Base-by-base conservation (phyloP, 1,140 invertebrate genomes). In the Pseudoatta argentina region DNA sequence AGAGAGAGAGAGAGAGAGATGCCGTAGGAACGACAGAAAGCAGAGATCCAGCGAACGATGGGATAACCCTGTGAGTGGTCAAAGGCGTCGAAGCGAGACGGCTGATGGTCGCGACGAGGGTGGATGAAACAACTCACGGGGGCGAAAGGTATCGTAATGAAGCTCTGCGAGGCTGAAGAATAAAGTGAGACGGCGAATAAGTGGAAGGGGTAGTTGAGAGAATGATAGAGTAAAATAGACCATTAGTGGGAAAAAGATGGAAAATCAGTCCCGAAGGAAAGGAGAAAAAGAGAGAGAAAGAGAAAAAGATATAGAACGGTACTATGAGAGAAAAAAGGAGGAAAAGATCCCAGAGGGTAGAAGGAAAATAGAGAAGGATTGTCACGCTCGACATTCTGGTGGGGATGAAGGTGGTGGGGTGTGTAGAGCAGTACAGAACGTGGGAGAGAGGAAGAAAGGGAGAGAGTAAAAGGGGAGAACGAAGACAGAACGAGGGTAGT, bases 91-190 rank as follows among this genome's bases (percentile, higher is more conserved):
- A 81, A 91, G 91, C 86, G 89, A 86, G 91, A 92, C 69, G 87
- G 86, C 48, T 77, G 78, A 73, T 64, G 87, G 75, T 69, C 86
- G 66, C 79, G 83, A 87, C 81, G 87, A 72, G 87, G 75, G 75
- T 87, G 87, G 82, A 88, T 85, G 89, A 88, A 88, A 87, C 73
- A 73, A 87, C 75, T 89, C 87, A 91, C 77, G 78, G 63, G 69
- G 87, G 88, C 66, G 89, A 92, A 90, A 91, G 89, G 92, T 93
- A 92, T 93, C 90, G 89, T 93, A 93, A 93, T 92, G 91, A 93
- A 93, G 91, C 90, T 87, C 72, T 87, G 88, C 83, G 83, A 71
- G 69, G 73, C 79, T 73, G 83, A 85, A 86, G 72, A 67, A 51
- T 59, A 73, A 61, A 82, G n/a, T 27, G 79, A 61, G 67, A 82